Evolutionary conservation across 1,140 invertebrate species (phyloP).

Genomic region (Holcopasites calliopsidis): DNA sequence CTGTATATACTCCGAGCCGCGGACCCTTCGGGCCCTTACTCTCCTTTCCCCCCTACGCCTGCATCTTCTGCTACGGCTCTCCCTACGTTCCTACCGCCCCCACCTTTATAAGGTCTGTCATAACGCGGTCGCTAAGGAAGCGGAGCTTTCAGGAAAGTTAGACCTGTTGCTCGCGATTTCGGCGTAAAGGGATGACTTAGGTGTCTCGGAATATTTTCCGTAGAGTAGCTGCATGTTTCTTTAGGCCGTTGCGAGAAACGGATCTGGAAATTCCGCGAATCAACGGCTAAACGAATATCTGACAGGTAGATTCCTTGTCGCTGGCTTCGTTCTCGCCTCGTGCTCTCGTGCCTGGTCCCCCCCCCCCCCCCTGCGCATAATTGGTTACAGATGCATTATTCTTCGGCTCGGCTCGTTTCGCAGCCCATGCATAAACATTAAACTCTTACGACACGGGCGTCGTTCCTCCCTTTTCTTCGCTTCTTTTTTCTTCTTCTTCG

Average conservation of each 20-base stretch:
- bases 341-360: slow-evolving; percentile 39
- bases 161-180: slow-evolving; percentile 37
- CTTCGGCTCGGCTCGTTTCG: slow-evolving; percentile 35
- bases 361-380: slow-evolving; percentile 17
- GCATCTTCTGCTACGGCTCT: background rate
- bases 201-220: too few species aligned
- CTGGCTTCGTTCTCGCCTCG: slow-evolving; percentile 51
- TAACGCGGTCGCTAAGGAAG: slow-evolving; percentile 26
- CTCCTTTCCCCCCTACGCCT: slow-evolving; percentile 18
- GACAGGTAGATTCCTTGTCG: slow-evolving; percentile 41
- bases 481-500: background rate
- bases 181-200: slow-evolving; percentile 42
- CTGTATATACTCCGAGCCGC: slow-evolving; percentile 41
- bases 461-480: background rate
- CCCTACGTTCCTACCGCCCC: slow-evolving; percentile 31
- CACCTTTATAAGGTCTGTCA: slow-evolving; percentile 46
- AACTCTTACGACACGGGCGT: slow-evolving; percentile 33
- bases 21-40: slow-evolving; percentile 49
- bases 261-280: slow-evolving; percentile 62
- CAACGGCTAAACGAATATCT: slow-evolving; percentile 64
- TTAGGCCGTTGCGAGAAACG: too few species aligned
- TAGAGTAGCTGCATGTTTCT: too few species aligned
- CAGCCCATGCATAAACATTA: slow-evolving; percentile 47
- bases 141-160: slow-evolving; percentile 34
- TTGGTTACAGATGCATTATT: slow-evolving; percentile 50